Percentiles rank a stretch among this genome's conserved stretches.
Conservation (phyloP, 2,888 invertebrate species). For the Oxyscelio sp. region DNA sequence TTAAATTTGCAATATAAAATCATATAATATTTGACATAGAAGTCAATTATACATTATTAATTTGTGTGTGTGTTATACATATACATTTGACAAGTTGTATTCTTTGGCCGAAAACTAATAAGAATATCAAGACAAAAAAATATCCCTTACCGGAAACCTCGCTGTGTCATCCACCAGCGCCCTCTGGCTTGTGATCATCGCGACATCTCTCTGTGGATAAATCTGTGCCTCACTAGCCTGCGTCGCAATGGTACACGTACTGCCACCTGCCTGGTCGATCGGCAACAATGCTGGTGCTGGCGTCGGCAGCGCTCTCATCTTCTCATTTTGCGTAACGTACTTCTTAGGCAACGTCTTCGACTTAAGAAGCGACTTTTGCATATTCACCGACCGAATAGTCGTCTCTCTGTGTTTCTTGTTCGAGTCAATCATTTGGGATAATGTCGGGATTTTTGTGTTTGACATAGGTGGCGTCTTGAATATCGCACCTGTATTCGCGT, state of each 20-base stretch:
- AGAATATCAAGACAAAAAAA: no score
- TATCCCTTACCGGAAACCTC: conserved; percentile 35
- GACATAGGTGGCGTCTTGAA: no score
- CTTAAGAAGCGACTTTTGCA: conserved; percentile 58
- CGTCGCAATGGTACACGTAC: conserved; percentile 27
- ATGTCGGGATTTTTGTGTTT: no score
- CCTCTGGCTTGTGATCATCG: conserved; percentile 19
- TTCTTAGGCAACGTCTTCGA: conserved; percentile 34
- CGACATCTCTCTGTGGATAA: conserved; percentile 17
- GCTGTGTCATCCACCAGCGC: background rate
- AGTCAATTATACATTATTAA: no score
- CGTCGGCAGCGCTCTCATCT: conserved; percentile 37
- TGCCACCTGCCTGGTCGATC: background rate
- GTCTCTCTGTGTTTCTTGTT: background rate
- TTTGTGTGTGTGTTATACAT: no score
- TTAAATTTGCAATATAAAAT: no score
- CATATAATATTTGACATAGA: no score
- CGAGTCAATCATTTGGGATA: background rate
- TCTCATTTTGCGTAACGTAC: conserved; percentile 50
- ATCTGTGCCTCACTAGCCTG: conserved; percentile 3
- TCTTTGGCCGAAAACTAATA: no score
- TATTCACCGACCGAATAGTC: conserved; percentile 43
- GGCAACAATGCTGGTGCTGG: conserved; percentile 26
- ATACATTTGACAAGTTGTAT: no score
- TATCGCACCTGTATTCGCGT: no score